These are phyloP conservation scores for Brachypalpus laphriformis DNA, from an alignment of 2,888 invertebrate genomes.

Conservation along the genomic window DNA sequence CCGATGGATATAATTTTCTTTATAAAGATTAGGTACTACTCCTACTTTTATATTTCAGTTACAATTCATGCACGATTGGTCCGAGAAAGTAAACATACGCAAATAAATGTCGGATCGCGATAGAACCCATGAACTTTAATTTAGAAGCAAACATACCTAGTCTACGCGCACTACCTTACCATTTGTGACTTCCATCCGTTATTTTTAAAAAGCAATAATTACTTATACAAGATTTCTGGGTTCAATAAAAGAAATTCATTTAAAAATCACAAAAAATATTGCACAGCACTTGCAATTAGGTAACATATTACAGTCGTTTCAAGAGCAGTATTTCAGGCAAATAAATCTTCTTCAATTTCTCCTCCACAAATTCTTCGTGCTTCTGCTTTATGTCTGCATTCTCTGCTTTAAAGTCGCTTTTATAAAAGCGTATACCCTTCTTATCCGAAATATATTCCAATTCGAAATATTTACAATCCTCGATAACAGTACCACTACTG, in stretches of 20 bases:
- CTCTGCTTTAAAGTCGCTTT: conserved; percentile 80
- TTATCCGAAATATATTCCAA: conserved; percentile 78
- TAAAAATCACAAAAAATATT: neutral
- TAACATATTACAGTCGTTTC: conserved; percentile 76
- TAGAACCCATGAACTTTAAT: too few relatives aligned
- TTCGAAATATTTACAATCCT: conserved; percentile 79
- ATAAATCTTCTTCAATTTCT: conserved; percentile 78
- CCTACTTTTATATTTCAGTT: too few relatives aligned
- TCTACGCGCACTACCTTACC: neutral
- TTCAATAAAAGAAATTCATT: conserved; percentile 1
- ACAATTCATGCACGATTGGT: too few relatives aligned
- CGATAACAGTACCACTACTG: conserved; percentile 67
- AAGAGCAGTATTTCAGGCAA: conserved; percentile 80
- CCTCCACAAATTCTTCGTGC: conserved; percentile 79
- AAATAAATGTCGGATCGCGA: too few relatives aligned
- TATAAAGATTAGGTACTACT: too few relatives aligned
- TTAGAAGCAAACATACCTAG: neutral
- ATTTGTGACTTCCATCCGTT: too few relatives aligned
- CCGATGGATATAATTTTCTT: too few relatives aligned
- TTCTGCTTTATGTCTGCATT: conserved; percentile 71
- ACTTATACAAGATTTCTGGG: too few relatives aligned
- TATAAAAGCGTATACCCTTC: conserved; percentile 81
- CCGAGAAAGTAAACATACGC: too few relatives aligned
- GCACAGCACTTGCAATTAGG: neutral
- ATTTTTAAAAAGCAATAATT: too few relatives aligned